These are phyloP conservation scores for Semnornis frantzii DNA, from an alignment of 2,113 vertebrate genomes.

Conservation along the genomic window DNA sequence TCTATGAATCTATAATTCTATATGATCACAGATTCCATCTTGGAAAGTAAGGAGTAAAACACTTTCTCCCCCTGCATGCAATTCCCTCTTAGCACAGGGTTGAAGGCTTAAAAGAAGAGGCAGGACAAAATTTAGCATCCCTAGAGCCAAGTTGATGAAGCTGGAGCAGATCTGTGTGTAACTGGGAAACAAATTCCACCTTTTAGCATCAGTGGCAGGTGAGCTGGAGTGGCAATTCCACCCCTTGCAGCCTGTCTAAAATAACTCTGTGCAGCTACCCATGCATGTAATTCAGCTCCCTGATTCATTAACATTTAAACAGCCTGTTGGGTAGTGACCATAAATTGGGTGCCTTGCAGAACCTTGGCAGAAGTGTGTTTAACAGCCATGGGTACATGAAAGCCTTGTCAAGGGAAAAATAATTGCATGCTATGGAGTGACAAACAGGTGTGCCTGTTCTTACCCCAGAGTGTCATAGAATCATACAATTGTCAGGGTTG, in stretches of 20 bases:
- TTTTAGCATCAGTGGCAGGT: slow-evolving; percentile 44
- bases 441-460: neutral
- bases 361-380: slow-evolving; percentile 13
- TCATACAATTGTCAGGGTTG: too few relatives aligned
- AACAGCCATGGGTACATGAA: neutral
- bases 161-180: neutral
- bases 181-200: slow-evolving; percentile 32
- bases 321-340: slow-evolving; percentile 22
- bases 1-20: too few relatives aligned
- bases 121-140: slow-evolving; percentile 22
- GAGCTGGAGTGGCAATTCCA: slow-evolving; percentile 15
- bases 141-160: neutral
- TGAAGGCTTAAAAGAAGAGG: neutral
- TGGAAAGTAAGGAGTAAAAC: neutral
- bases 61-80: neutral
- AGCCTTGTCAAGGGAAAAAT: slow-evolving; percentile 20
- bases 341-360: slow-evolving; percentile 50
- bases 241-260: slow-evolving; percentile 22
- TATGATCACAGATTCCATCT: neutral
- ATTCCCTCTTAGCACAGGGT: neutral
- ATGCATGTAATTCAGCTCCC: slow-evolving; percentile 60
- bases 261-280: slow-evolving; percentile 32
- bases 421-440: neutral
- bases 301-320: slow-evolving; percentile 64
- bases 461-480: too few relatives aligned